Percentiles rank a stretch among this genome's conserved stretches.
phyloP scores from a whole-genome alignment of 37 sponge, comb jelly and placozoan species.

The Dysidea cf. avara region DNA sequence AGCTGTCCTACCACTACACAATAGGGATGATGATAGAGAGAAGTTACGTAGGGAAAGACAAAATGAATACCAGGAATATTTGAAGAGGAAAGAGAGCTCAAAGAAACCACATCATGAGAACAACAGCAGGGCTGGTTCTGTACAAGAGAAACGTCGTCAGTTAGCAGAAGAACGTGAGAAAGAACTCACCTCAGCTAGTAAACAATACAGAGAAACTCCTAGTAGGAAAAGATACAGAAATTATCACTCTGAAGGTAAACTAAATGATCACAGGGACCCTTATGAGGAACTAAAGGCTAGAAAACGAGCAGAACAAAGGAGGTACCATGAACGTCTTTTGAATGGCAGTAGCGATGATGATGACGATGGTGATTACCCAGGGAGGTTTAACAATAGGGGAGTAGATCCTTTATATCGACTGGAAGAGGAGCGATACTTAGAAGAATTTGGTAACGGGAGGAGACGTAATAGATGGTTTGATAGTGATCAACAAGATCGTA shows the following conservation, averaged over 20 bases:
- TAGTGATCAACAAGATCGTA: too few relatives aligned
- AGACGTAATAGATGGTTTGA: too few relatives aligned
- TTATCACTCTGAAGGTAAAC: neutral
- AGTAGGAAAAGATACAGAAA: neutral
- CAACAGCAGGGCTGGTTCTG: neutral
- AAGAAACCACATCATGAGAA: neutral
- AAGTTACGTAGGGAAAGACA: neutral
- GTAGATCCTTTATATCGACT: too few relatives aligned
- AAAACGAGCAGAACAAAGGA: constrained; percentile 28
- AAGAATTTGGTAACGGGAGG: too few relatives aligned
- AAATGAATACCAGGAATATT: constrained; percentile 23
- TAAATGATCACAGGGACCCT: neutral
- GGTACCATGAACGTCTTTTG: constrained; percentile 5
- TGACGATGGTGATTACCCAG: too few relatives aligned
- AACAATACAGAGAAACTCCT: neutral
- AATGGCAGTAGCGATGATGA: too few relatives aligned
- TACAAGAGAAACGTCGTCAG: constrained; percentile 41
- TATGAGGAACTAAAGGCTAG: constrained; percentile 14
- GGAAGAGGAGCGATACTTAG: too few relatives aligned
- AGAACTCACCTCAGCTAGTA: constrained; percentile 10
- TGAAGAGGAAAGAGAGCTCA: neutral
- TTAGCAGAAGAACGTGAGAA: constrained; percentile 38
- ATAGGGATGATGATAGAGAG: neutral
- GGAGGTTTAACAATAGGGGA: too few relatives aligned
- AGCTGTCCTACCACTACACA: neutral